Evolutionary conservation across 2,797 vertebrate species (phyloP), one percentile per base, ranked within the genome.

Genomic region (Gambusia yucatana): DNA sequence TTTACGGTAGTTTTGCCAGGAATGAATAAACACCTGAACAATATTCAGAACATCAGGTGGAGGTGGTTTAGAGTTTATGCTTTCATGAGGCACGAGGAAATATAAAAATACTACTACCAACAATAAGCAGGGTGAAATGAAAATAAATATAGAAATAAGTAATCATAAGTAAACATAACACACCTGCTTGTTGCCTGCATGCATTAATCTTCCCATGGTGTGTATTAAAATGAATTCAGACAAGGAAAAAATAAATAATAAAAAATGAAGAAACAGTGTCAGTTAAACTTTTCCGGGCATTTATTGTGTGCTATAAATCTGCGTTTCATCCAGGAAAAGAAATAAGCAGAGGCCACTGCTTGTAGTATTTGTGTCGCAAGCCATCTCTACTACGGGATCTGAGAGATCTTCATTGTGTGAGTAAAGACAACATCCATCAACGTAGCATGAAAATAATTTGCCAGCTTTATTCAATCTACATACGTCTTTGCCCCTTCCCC

Each of bases 381-480:
- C 88, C 92, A 93, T 95, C 91, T 93, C 89, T 52, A 79, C 77
- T 13, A 41, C 78, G 30, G 85, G 79, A 93, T 93, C 92, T n/a
- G 84, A 92, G 90, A 94, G 91, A 91, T 95, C 94, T 95, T 94
- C 93, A 95, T 93, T 93, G 91, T 91, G 91, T 92, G 93, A 94
- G 89, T 89, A 91, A 88, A 95, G 93, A 94, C 94, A 94, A 95
- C 91, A 93, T 94, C 91, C 94, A 92, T 94, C 94, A 95, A 94
- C 46, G 89, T 91, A 90, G 93, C 92, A 93, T 92, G 91, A 91
- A 95, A 95, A 95, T 93, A 95, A 95, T 96, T 95, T 95, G 93
- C 92, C 91, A 88, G 93, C 93, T 94, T 96, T 95, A 96, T 96
- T 94, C 94, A 95, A 96, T 96, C 93, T 94, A 95, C 94, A 95